These are phyloP conservation scores for Xestia c-nigrum DNA, from an alignment of 2,888 invertebrate genomes.

Conservation along the genomic window DNA sequence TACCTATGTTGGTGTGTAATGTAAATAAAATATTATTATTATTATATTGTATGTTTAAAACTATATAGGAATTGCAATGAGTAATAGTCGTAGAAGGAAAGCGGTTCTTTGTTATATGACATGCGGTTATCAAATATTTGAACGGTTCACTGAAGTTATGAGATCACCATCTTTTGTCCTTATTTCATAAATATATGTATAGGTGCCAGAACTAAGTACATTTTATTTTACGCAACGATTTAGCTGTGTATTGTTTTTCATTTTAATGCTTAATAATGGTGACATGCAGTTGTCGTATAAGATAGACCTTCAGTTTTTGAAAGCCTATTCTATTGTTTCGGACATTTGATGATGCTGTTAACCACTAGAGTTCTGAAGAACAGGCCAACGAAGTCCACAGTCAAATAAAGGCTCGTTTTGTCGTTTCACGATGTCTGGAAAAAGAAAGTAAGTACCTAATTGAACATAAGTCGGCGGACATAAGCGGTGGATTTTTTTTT, in stretches of 20 bases:
- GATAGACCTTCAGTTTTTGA: too few species aligned
- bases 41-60: not conserved
- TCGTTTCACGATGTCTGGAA: too few species aligned
- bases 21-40: too few species aligned
- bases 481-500: too few species aligned
- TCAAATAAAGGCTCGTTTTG: too few species aligned
- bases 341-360: not conserved
- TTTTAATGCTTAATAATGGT: not conserved
- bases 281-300: not conserved
- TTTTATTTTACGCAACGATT: not conserved
- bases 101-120: constrained; percentile 33
- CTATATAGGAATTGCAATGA: not conserved
- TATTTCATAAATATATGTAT: not conserved
- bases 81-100: constrained; percentile 23
- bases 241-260: not conserved
- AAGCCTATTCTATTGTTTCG: not conserved
- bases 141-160: constrained; percentile 52
- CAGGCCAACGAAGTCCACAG: not conserved
- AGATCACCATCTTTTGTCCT: constrained; percentile 39
- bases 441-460: too few species aligned
- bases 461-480: too few species aligned
- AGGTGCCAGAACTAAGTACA: not conserved
- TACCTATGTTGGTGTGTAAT: not conserved
- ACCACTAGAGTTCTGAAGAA: not conserved
- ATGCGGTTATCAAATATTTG: constrained; percentile 41